Evolutionary conservation across 2,797 vertebrate genomes (phyloP).

Genomic region (Micrastur ruficollis): DNA sequence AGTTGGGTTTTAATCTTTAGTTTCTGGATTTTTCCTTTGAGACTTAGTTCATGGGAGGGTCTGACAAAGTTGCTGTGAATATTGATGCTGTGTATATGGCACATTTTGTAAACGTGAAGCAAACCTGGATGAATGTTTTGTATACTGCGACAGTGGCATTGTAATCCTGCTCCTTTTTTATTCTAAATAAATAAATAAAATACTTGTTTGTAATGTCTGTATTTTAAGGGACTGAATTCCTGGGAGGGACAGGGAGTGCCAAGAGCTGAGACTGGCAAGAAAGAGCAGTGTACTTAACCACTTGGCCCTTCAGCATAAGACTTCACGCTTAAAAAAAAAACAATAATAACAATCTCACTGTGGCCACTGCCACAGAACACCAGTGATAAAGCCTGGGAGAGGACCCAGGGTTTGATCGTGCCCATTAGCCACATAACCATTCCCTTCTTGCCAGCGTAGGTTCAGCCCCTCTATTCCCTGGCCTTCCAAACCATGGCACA

Average conservation of each 20-base stretch:
- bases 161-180: slow-evolving; percentile 42
- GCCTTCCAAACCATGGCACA: fast-evolving
- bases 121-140: slow-evolving; percentile 7
- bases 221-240: not conserved
- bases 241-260: not conserved
- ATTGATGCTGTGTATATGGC: not conserved
- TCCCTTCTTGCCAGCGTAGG: not conserved
- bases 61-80: not conserved
- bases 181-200: slow-evolving; percentile 47
- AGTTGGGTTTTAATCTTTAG: not conserved
- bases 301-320: not conserved
- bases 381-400: not conserved
- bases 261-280: not conserved
- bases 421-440: not conserved
- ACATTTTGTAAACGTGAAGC: not conserved
- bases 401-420: no score
- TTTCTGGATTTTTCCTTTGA: not conserved
- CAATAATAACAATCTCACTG: not conserved
- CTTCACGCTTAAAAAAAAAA: not conserved
- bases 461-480: not conserved
- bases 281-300: not conserved
- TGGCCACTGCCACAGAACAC: not conserved
- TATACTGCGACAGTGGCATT: slow-evolving; percentile 1
- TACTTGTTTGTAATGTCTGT: not conserved
- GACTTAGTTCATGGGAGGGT: not conserved